A percentile compares a stretch with the other conserved stretches of the same genome.
Evolutionary conservation across 2,888 invertebrate species (phyloP).

Genomic region (Coelopa pilipes): DNA sequence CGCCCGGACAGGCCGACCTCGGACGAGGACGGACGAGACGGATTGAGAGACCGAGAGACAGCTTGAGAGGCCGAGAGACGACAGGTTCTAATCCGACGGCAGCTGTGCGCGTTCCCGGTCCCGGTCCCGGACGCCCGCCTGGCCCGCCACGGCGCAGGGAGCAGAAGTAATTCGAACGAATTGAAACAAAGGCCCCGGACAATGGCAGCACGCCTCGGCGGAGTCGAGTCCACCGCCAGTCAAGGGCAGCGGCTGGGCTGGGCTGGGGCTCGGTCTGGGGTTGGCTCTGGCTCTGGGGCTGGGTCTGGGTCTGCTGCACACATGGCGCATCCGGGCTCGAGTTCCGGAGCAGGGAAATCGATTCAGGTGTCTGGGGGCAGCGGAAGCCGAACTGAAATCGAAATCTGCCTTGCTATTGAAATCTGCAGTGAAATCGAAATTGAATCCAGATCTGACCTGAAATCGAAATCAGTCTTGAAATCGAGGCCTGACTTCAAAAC

Average conservation of each 20-base stretch:
- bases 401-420: too few relatives aligned
- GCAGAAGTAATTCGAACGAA: slow-evolving; percentile 29
- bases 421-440: too few relatives aligned
- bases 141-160: slow-evolving; percentile 44
- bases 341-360: not conserved
- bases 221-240: slow-evolving; percentile 13
- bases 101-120: slow-evolving; percentile 58
- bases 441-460: too few relatives aligned
- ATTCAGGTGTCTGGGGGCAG: not conserved
- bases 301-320: slow-evolving; percentile 11
- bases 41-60: slow-evolving; percentile 19
- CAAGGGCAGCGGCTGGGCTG: slow-evolving; percentile 16
- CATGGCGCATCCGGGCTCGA: slow-evolving; percentile 15
- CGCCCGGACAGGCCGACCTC: too few relatives aligned
- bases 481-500: too few relatives aligned
- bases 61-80: slow-evolving; percentile 37
- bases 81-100: slow-evolving; percentile 55
- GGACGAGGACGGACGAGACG: too few relatives aligned
- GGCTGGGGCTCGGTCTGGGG: not conserved
- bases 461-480: too few relatives aligned
- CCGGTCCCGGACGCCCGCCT: too few relatives aligned
- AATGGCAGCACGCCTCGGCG: slow-evolving; percentile 23
- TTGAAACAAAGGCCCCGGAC: slow-evolving; percentile 28
- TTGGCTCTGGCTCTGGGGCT: too few relatives aligned
- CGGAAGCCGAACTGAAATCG: too few relatives aligned